Base-by-base conservation (phyloP, 2,888 invertebrate species). In the Acrobasis suavella region DNA sequence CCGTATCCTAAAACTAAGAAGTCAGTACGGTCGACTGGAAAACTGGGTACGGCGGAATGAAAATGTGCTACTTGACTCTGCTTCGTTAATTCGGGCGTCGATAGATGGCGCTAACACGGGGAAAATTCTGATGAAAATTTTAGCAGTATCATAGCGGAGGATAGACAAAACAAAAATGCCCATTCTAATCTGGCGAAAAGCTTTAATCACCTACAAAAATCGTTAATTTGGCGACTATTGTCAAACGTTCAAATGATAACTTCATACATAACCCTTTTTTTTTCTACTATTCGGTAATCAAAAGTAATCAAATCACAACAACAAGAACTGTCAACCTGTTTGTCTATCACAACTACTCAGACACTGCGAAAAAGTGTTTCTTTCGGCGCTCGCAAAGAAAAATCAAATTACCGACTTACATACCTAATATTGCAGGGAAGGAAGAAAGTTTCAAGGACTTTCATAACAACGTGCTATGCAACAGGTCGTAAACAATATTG, bases 401-500 rank as follows among this genome's bases (percentile, higher is more conserved):
- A 46, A 46, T 46, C 46, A n/a, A 46, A 46, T 12, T 46, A 12
- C 10, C 22, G 1, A 22, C 22, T 3, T 22, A 32, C 7, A 0
- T 32, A 32, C 32, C 2, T 32, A 32, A 32, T 32, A 22, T 32
- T 32, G 7, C 1, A 12, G 39, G 9, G 22, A 46, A 46, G 14
- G 22, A 46, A n/a, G 14, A 46, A 56, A 56, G 42, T 56, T 56
- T 42, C 56, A 42, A 56, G 22, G 56, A 32, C 15, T 15, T 9
- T 6, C 12, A 46, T 39, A 56, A 46, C 56, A 42, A 8, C 17
- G 17, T 32, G 14, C 15, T 12, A 54, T 58, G 16, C 51, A 63
- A 59, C 60, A 60, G 51, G 61, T 22, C 55, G 59, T 55, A 56
- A 64, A 59, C 52, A 60, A 63, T 64, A 39, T 39, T 15, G 14